These are phyloP conservation scores for Clusia tigrina DNA, from an alignment of 2,888 invertebrate species.

Conservation along the genomic window DNA sequence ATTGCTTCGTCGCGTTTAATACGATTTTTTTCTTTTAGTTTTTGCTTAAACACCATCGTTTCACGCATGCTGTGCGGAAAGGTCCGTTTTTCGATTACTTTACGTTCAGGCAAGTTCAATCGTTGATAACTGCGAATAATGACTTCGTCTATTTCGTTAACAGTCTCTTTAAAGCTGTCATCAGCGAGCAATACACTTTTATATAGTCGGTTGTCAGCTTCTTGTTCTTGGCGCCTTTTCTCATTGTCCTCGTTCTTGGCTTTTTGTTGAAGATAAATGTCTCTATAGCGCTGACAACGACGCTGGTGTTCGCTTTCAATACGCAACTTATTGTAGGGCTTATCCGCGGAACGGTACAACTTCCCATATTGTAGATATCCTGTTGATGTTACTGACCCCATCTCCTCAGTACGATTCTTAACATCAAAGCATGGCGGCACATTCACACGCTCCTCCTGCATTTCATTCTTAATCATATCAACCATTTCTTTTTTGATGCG, in stretches of 20 bases:
- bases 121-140: conserved; percentile 48
- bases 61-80: conserved; percentile 58
- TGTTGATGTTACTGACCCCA: background rate
- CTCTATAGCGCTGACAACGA: conserved; percentile 51
- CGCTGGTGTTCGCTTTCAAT: conserved; percentile 42
- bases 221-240: conserved; percentile 27
- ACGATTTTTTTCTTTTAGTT: conserved; percentile 50
- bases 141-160: conserved; percentile 46
- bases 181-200: conserved; percentile 27
- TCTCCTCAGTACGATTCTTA: conserved; percentile 33
- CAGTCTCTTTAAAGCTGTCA: conserved; percentile 40
- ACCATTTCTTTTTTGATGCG: conserved; percentile 42
- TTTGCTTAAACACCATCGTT: conserved; percentile 45
- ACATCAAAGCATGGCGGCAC: conserved; percentile 44
- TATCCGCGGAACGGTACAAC: conserved; percentile 50
- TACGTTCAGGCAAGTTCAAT: conserved; percentile 38
- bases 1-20: conserved; percentile 48
- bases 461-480: conserved; percentile 43
- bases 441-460: conserved; percentile 47
- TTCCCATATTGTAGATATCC: conserved; percentile 38
- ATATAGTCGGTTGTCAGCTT: conserved; percentile 21
- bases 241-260: conserved; percentile 14
- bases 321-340: conserved; percentile 44
- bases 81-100: conserved; percentile 39
- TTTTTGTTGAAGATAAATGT: conserved; percentile 49